Evolutionary conservation across 2,888 invertebrate species (phyloP).

Genomic region (Congeria kusceri): DNA sequence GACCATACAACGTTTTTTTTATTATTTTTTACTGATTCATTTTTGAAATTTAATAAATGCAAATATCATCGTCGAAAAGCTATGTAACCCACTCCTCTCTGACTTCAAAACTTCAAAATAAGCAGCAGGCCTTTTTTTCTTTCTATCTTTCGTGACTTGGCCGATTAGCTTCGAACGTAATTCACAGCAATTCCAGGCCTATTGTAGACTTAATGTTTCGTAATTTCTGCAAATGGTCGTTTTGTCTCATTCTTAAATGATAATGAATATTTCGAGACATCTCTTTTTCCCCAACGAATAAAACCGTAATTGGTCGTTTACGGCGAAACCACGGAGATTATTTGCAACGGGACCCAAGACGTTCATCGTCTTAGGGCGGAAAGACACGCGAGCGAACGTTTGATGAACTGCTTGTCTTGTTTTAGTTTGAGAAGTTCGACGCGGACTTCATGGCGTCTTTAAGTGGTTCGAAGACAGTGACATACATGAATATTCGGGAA

Average conservation of each 20-base stretch:
- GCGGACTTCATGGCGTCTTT: no score
- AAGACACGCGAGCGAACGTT: slow-evolving; percentile 1
- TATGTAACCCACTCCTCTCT: no score
- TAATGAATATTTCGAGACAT: slow-evolving; percentile 2
- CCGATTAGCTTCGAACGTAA: slow-evolving; percentile 37
- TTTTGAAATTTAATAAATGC: no score
- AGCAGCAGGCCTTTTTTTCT: no score
- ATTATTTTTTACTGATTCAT: no score
- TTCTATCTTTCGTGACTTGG: slow-evolving; percentile 35
- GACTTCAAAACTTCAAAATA: no score
- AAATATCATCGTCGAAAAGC: no score
- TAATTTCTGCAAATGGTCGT: slow-evolving; percentile 51
- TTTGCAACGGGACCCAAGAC: background rate
- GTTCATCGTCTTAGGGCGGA: background rate
- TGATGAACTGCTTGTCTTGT: no score
- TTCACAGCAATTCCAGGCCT: slow-evolving; percentile 48
- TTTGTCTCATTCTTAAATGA: slow-evolving; percentile 25
- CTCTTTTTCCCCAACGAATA: background rate
- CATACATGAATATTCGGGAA: no score
- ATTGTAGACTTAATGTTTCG: slow-evolving; percentile 40
- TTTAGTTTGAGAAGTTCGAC: no score
- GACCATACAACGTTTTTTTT: no score
- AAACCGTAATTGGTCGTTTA: slow-evolving; percentile 3
- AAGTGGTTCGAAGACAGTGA: no score
- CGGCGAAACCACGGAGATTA: background rate